Evolutionary conservation across 2,888 invertebrate species (phyloP), one percentile per base, ranked within the genome.

Genomic region (Xylota sylvarum): DNA sequence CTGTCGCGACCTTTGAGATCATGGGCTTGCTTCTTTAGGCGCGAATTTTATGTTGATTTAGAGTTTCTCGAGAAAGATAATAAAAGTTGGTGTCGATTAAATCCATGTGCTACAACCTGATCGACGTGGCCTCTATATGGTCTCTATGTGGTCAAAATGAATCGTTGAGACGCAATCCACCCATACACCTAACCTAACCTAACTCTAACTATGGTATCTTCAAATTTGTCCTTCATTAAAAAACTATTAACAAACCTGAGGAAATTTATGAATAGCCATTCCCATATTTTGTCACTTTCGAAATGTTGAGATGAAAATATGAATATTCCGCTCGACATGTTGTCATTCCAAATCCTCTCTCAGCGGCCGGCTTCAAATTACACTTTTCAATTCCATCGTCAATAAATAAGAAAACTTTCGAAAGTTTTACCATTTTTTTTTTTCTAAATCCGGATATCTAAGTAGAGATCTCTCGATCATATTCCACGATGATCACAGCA

Each of bases 211-310:
- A 43, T 5, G n/a, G 3, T 46, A 46, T 14, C 5, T 9, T 17
- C 23, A 46, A 27, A 52, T 9, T 27, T 40, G 23, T 23, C 65
- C 35, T 50, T 65, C 19, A 65, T 65, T 65, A 50, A 67, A 67
- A 67, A 37, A 12, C 52, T 14, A 35, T 52, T 37, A 52, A 27
- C 37, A 7, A 52, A 9, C n/a, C 23, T 1, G 48, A 35, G 6
- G 32, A 46, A 46, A 72, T 35, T 58, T 72, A 58, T 56, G 35
- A 30, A 30, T 12, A 30, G 43, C 6, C 30, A n/a, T 70, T 56
- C n/a, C 70, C 70, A 70, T 64, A 64, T 64, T 56, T 58, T 58
- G 70, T 58, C 72, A 72, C 70, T 58, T 70, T 70, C 70, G 58
- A 70, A 70, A 70, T 14, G 27, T 10, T 55, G 10, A 40, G 9